Percentiles rank a stretch among this genome's conserved stretches.
These are phyloP conservation scores for Himalopsyche anomala DNA, from an alignment of 2,888 invertebrate species.

Conservation along the genomic window DNA sequence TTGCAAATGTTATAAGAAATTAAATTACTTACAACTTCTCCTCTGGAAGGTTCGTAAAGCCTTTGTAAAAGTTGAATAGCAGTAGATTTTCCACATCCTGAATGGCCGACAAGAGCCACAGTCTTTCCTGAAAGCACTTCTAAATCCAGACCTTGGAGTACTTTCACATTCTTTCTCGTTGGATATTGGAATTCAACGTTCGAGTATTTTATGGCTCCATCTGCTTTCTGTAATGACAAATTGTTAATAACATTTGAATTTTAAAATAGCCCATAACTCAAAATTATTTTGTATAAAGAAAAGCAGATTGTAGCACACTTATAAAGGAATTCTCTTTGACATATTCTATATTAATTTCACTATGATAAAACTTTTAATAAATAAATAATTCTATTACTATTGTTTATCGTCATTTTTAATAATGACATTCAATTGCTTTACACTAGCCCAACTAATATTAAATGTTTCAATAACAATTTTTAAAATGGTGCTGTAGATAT, in stretches of 20 bases:
- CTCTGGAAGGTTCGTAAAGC: slow-evolving; percentile 84
- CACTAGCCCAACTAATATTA: too few relatives aligned
- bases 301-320: too few relatives aligned
- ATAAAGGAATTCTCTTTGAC: too few relatives aligned
- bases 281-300: too few relatives aligned
- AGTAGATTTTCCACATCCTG: slow-evolving; percentile 90
- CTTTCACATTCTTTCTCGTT: slow-evolving; percentile 74
- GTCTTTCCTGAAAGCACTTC: slow-evolving; percentile 80
- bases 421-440: too few relatives aligned
- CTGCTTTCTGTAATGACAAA: slow-evolving; percentile 72
- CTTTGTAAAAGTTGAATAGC: slow-evolving; percentile 87
- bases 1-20: background rate
- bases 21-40: slow-evolving; percentile 70
- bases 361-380: too few relatives aligned
- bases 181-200: slow-evolving; percentile 77
- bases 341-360: too few relatives aligned
- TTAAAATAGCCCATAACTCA: too few relatives aligned
- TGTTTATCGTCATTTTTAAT: too few relatives aligned
- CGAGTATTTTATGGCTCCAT: slow-evolving; percentile 81
- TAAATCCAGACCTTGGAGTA: slow-evolving; percentile 77
- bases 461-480: too few relatives aligned
- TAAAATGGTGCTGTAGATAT: too few relatives aligned
- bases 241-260: background rate
- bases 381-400: too few relatives aligned
- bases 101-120: slow-evolving; percentile 83